Conservation (phyloP, 2,888 invertebrate genomes). For the Tyria jacobaeae region DNA sequence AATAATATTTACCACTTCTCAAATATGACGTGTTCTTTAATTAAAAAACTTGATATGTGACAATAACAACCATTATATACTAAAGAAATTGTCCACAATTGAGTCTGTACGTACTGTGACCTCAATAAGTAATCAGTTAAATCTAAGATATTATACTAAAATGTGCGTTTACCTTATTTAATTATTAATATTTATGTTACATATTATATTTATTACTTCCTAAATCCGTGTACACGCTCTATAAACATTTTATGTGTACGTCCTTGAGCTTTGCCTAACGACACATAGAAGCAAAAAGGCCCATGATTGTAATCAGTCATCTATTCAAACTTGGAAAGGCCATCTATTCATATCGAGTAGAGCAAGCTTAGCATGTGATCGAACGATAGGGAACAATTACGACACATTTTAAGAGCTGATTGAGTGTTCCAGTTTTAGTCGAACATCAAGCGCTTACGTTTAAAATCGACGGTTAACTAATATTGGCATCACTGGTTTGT, state of each 20-base stretch:
- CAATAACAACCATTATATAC: neutral
- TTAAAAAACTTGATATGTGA: neutral
- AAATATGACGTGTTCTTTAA: neutral
- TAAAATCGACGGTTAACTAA: neutral
- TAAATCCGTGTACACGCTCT: neutral
- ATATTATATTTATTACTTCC: conserved; percentile 12
- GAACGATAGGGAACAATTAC: conserved; percentile 34
- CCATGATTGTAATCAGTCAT: conserved; percentile 48
- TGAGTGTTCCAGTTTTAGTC: conserved; percentile 14
- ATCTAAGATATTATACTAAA: neutral
- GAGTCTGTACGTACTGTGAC: neutral
- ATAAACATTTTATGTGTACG: conserved; percentile 2
- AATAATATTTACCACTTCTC: neutral
- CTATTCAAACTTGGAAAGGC: conserved; percentile 43
- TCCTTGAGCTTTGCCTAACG: conserved; percentile 14
- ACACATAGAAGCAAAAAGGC: conserved; percentile 37
- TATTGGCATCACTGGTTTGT: neutral
- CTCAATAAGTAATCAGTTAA: neutral
- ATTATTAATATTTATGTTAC: conserved; percentile 2
- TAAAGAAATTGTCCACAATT: neutral
- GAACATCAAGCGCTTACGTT: neutral
- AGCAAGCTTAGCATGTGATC: conserved; percentile 45
- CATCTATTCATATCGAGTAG: conserved; percentile 43
- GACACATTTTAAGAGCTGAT: conserved; percentile 26
- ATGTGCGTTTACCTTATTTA: neutral